A percentile compares a stretch with the other conserved stretches of the same genome.
Evolutionary conservation across 2,888 invertebrate species (phyloP).

Genomic region (Eupeodes luniger): DNA sequence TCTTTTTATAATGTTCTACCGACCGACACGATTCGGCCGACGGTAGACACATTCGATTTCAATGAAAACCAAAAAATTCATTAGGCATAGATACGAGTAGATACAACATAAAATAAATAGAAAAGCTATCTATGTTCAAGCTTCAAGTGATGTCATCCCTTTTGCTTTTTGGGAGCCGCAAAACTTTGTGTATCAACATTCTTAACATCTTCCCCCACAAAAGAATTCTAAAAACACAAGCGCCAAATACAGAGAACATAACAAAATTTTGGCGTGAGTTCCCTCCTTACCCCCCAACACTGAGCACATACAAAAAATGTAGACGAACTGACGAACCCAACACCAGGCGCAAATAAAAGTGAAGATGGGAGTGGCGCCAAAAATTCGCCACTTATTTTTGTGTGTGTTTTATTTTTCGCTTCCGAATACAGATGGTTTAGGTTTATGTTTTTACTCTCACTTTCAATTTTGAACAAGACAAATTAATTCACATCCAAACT

Average conservation of each 20-base stretch:
- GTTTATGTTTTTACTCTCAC: neutral
- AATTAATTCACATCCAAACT: neutral
- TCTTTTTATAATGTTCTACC: neutral
- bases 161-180: too few relatives aligned
- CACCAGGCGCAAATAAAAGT: neutral
- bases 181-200: too few relatives aligned
- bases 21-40: neutral
- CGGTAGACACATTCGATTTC: slow-evolving; percentile 4
- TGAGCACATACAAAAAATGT: neutral
- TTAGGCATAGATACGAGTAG: too few relatives aligned
- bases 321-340: neutral
- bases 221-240: neutral
- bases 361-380: slow-evolving; percentile 19
- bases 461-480: neutral
- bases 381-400: neutral
- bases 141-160: too few relatives aligned
- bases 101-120: too few relatives aligned
- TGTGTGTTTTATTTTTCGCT: neutral
- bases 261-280: neutral
- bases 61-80: neutral
- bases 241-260: neutral
- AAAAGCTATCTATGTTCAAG: too few relatives aligned
- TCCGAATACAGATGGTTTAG: neutral
- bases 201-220: too few relatives aligned
- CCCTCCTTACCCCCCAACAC: neutral